Conservation (phyloP, 2,888 invertebrate genomes). For the Hirtodrosophila duncani region DNA sequence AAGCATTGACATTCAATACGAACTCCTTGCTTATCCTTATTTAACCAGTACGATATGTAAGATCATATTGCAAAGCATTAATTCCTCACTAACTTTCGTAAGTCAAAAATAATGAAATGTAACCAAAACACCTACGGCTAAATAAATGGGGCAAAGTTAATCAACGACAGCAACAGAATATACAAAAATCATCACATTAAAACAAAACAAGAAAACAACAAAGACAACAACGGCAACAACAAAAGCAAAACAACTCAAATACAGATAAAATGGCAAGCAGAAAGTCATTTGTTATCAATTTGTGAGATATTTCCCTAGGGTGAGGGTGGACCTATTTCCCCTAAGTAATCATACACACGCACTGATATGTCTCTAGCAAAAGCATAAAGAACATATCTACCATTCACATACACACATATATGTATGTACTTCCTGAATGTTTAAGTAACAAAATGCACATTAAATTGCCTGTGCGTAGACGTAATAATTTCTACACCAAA, state of each 20-base stretch:
- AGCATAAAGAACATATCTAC: too few relatives aligned
- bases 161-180: conserved; percentile 25
- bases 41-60: too few relatives aligned
- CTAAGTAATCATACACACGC: conserved; percentile 11
- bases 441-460: too few relatives aligned
- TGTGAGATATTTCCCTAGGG: conserved; percentile 15
- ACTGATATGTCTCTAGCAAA: too few relatives aligned
- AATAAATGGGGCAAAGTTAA: conserved; percentile 19
- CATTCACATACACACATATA: too few relatives aligned
- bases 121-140: conserved; percentile 2
- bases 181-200: conserved; percentile 3
- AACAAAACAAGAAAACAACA: conserved; percentile 16
- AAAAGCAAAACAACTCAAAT: conserved; percentile 14
- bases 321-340: conserved; percentile 9
- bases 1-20: too few relatives aligned
- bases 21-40: too few relatives aligned
- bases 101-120: conserved; percentile 12
- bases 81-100: too few relatives aligned
- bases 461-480: too few relatives aligned
- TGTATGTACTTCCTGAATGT: too few relatives aligned
- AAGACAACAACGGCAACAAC: conserved; percentile 4
- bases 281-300: conserved; percentile 34
- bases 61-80: too few relatives aligned
- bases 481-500: too few relatives aligned
- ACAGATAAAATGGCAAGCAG: conserved; percentile 16